A percentile compares a stretch with the other conserved stretches of the same genome.
Conservation (phyloP, 1,140 invertebrate species). For the Ceratosolen solmsi region DNA sequence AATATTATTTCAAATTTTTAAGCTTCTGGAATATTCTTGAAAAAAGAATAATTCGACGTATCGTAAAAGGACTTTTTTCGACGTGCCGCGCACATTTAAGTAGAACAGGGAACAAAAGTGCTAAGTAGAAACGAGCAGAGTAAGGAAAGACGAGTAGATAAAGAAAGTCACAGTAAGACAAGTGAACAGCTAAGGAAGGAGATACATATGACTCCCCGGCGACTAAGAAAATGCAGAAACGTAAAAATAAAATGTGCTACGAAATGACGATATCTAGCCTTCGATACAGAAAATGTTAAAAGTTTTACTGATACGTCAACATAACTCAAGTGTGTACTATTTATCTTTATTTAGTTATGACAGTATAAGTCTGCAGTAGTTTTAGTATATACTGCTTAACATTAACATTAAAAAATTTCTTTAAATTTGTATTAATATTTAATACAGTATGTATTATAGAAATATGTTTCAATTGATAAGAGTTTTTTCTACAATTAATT, state of each 20-base stretch:
- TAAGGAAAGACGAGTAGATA: constrained; percentile 32
- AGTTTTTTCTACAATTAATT: too few relatives aligned
- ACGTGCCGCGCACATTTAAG: background rate
- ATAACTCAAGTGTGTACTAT: too few relatives aligned
- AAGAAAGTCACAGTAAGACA: constrained; percentile 26
- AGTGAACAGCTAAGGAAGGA: background rate
- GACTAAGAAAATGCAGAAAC: constrained; percentile 4
- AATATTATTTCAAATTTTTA: too few relatives aligned
- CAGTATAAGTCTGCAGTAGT: background rate
- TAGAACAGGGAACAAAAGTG: constrained; percentile 18
- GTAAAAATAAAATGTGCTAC: background rate
- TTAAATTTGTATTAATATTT: too few relatives aligned
- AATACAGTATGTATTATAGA: background rate
- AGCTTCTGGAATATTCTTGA: too few relatives aligned
- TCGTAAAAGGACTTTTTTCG: constrained; percentile 11
- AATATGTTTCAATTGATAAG: too few relatives aligned
- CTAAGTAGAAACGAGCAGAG: background rate
- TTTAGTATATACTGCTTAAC: too few relatives aligned
- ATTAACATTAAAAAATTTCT: too few relatives aligned
- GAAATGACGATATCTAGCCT: constrained; percentile 1
- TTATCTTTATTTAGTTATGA: background rate
- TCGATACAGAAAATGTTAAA: background rate
- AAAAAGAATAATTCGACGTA: background rate
- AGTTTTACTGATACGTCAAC: too few relatives aligned
- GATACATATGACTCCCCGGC: background rate